Percentiles rank a stretch among this genome's conserved stretches.
Conservation (phyloP, 2,888 invertebrate genomes). For the Leptopterna dolabrata region DNA sequence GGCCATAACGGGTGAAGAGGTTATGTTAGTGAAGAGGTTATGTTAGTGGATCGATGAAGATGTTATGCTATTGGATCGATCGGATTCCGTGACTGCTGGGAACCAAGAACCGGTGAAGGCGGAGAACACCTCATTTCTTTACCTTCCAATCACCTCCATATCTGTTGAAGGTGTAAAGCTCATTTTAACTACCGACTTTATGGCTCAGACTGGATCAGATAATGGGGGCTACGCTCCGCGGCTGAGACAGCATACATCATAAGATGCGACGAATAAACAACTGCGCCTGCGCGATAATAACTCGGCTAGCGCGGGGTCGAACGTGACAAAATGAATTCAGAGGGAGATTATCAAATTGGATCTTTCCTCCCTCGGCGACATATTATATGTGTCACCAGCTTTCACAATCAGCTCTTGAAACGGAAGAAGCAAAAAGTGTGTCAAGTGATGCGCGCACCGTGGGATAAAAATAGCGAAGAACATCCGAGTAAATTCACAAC, state of each 20-base stretch:
- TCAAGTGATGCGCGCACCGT: background rate
- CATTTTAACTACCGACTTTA: background rate
- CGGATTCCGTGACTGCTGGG: background rate
- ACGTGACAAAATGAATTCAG: background rate
- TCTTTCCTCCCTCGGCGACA: background rate
- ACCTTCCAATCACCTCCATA: background rate
- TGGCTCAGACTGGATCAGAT: background rate
- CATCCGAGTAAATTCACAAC: no score
- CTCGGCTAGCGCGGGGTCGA: background rate
- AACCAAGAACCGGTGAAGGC: background rate
- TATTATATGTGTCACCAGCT: background rate
- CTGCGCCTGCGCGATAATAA: background rate
- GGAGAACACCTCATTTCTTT: background rate
- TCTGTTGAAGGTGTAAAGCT: background rate
- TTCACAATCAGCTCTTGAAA: background rate
- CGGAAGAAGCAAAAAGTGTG: background rate
- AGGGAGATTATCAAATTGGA: background rate
- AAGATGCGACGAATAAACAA: background rate
- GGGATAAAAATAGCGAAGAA: background rate
- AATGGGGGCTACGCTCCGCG: background rate
- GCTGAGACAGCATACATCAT: background rate
- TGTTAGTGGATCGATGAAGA: no score
- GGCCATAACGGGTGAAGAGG: no score
- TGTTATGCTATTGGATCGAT: background rate
- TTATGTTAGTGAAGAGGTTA: no score